These are phyloP conservation scores for Lasioglossum figueresi DNA, from an alignment of 2,888 invertebrate genomes.

Conservation along the genomic window DNA sequence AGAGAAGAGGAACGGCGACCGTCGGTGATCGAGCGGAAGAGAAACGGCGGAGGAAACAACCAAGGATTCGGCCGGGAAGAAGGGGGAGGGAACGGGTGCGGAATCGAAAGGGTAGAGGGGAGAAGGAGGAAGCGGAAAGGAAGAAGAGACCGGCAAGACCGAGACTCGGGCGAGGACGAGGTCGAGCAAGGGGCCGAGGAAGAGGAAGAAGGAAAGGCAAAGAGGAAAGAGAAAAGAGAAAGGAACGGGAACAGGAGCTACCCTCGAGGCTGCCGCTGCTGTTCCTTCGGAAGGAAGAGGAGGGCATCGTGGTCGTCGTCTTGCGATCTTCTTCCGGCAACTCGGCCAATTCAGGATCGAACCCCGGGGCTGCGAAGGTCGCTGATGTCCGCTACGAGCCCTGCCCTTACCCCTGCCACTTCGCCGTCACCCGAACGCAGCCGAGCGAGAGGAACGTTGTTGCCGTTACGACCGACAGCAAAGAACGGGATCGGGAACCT, in stretches of 20 bases:
- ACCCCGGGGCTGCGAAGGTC: constrained; percentile 68
- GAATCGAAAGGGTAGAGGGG: constrained; percentile 18
- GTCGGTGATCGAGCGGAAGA: constrained; percentile 20
- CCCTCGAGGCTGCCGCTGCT: neutral
- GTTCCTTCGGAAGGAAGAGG: neutral
- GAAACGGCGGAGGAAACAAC: constrained; percentile 17
- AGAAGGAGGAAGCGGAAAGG: neutral
- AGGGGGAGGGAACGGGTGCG: constrained; percentile 29
- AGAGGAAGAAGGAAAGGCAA: constrained; percentile 9
- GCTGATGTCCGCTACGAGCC: constrained; percentile 81
- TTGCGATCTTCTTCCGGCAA: constrained; percentile 36
- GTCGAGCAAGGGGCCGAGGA: neutral
- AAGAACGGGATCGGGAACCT: neutral
- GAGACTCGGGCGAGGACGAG: constrained; percentile 24
- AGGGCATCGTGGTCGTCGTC: constrained; percentile 19
- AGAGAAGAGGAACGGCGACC: constrained; percentile 25
- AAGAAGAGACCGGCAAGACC: neutral
- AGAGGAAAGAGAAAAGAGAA: constrained; percentile 13
- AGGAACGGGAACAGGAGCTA: neutral
- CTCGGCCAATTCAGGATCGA: constrained; percentile 52
- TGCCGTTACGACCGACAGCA: neutral
- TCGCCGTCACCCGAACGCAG: constrained; percentile 42
- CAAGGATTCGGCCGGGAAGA: constrained; percentile 13
- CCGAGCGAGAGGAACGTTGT: constrained; percentile 27
- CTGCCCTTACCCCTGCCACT: constrained; percentile 60